Base-by-base conservation (phyloP, 92 coral and sea anemone species). In the Zoanthus sociatus region DNA sequence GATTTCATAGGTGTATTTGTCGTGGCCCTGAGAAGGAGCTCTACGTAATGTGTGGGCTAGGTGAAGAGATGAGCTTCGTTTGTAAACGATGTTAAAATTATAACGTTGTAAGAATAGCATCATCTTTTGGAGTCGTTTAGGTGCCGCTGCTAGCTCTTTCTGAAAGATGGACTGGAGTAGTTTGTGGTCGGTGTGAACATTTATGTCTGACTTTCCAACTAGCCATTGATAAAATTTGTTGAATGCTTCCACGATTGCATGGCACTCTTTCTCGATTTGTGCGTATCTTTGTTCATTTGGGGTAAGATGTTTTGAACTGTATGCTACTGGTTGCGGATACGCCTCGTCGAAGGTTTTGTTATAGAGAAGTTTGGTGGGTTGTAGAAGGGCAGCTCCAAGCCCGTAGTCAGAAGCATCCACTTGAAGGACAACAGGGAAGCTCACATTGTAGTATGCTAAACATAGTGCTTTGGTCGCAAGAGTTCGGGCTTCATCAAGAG, bases 241-340 rank as follows among this genome's bases (percentile, higher is more conserved):
- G 84, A 5, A 71, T 86, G 86, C 10, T 87, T 76, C 18, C 64
- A 79, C 8, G 84, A 79, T 85, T 88, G 69, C 88, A 88, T 32
- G 86, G 83, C 20, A 26, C 26, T 26, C 26, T 26, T 26, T 26
- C 26, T 26, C 26, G 26, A 26, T 26, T 26, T 26, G 26, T 91
- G 89, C 6, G 83, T 89, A 48, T 88, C 88, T 90, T 71, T 90
- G 93, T 37, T 87, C 81, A 17, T 84, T 90, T 14, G 93, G 78
- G 47, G 90, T 90, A 15, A 87, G 63, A 77, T 87, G 81, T 79
- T 26, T 26, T 26, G n/a, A 26, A 0, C 26, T 26, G 26, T 26
- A 26, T 0, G 26, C 26, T 26, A 26, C 86, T 16, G 90, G 86
- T 56, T 87, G 90, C 21, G 84, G 77, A 42, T 20, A 68, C 18